phyloP scores from a whole-genome alignment of 2,797 vertebrate genomes.

The Clarias fuscus region DNA sequence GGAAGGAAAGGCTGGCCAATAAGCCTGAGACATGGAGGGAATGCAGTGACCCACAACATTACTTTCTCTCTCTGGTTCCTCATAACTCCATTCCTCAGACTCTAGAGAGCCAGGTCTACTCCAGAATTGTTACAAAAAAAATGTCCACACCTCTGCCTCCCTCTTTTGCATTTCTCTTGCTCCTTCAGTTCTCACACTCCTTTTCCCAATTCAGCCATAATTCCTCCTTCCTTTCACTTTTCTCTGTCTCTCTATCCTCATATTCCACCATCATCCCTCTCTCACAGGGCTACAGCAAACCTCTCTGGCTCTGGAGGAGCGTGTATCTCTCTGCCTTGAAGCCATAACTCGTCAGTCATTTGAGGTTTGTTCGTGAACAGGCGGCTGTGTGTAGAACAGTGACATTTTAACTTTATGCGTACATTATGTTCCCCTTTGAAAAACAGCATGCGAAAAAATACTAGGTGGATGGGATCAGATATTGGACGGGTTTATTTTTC shows the following conservation, averaged over 20 bases:
- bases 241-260: conserved; percentile 58
- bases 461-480: conserved; percentile 40
- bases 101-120: conserved; percentile 40
- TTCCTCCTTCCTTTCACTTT: conserved; percentile 37
- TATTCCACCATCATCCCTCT: conserved; percentile 42
- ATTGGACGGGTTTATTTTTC: conserved; percentile 39
- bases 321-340: conserved; percentile 33
- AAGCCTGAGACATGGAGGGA: conserved; percentile 48
- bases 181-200: conserved; percentile 31
- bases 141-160: conserved; percentile 33
- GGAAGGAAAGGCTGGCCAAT: conserved; percentile 61
- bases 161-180: conserved; percentile 18
- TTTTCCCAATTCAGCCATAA: conserved; percentile 41
- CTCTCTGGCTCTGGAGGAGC: conserved; percentile 28
- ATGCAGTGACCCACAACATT: conserved; percentile 54
- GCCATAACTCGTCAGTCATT: conserved; percentile 36
- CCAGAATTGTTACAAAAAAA: conserved; percentile 30
- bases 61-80: conserved; percentile 21
- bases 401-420: conserved; percentile 7
- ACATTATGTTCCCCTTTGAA: conserved; percentile 33
- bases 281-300: conserved; percentile 31
- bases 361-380: conserved; percentile 24
- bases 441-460: conserved; percentile 32
- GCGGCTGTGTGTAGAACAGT: conserved; percentile 29
- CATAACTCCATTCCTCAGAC: conserved; percentile 31